Percentiles rank a stretch among this genome's conserved stretches.
phyloP scores from a whole-genome alignment of 2,888 invertebrate species.

The Melitaea athalia region DNA sequence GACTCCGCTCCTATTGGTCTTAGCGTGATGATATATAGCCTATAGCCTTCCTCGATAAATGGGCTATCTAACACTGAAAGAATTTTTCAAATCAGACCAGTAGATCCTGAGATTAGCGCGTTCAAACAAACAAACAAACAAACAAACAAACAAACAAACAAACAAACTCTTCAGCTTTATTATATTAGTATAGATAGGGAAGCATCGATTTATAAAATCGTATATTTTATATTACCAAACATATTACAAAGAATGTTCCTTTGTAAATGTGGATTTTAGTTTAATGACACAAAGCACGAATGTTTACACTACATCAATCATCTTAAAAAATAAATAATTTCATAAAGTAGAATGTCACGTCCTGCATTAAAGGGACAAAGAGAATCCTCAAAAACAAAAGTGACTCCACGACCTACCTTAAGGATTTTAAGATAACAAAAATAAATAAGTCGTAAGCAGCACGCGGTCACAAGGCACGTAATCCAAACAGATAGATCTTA shows the following conservation, averaged over 20 bases:
- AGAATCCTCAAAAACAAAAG: slow-evolving; percentile 45
- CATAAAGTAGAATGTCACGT: slow-evolving; percentile 41
- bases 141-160: too few species aligned
- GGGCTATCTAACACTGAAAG: too few species aligned
- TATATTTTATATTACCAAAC: too few species aligned
- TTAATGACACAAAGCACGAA: slow-evolving; percentile 9
- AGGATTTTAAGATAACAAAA: slow-evolving; percentile 57
- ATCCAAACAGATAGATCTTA: slow-evolving; percentile 70
- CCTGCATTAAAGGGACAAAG: slow-evolving; percentile 28
- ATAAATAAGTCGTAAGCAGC: slow-evolving; percentile 49
- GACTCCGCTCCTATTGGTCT: too few species aligned
- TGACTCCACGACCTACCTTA: slow-evolving; percentile 48
- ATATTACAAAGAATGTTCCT: not conserved
- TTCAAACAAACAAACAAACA: too few species aligned
- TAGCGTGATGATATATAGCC: too few species aligned
- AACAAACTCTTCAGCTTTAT: too few species aligned
- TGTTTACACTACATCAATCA: slow-evolving; percentile 19
- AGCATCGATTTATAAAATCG: too few species aligned
- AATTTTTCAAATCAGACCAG: too few species aligned
- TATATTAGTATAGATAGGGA: too few species aligned
- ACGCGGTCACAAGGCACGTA: slow-evolving; percentile 63
- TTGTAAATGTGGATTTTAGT: slow-evolving; percentile 15
- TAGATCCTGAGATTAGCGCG: too few species aligned
- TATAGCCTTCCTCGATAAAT: too few species aligned
- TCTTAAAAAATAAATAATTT: slow-evolving; percentile 25